Evolutionary conservation across 2,888 invertebrate genomes (phyloP), one percentile per base, ranked within the genome.

Genomic region (Acronicta psi): DNA sequence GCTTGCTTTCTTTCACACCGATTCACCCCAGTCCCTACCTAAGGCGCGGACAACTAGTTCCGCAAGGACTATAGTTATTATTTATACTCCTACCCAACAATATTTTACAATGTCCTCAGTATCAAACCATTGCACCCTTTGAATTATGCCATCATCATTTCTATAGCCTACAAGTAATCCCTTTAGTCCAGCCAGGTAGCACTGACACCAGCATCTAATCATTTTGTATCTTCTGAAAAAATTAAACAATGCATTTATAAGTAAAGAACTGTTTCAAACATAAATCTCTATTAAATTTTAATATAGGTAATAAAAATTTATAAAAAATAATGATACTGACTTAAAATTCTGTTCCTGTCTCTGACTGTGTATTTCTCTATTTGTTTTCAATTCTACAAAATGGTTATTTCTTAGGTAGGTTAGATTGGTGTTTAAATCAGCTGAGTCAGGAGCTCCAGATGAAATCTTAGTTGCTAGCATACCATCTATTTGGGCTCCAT

Each of bases 401-500:
- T 44, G 29, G 41, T 81, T 75, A 8, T 61, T 70, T 49, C 64
- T 74, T 50, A 84, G 65, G 70, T 80, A 83, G 40, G 63, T 55
- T 43, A 84, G 57, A 59, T 75, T 80, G 8, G 51, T 54, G 18
- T 80, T 57, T 53, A 74, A 34, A 57, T 81, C 60, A 34, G 55
- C 17, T 34, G 69, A 56, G 5, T 69, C 41, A 18, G 77, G 77
- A 41, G 71, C 66, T 43, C 53, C 25, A 29, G 40, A 5, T 2
- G 58, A 31, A 6, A 45, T 36, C 50, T 50, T 38, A 17, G 59
- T 68, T 17, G 76, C 73, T 23, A 83, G 29, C 64, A 84, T 55
- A n/a, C 77, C 82, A 78, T 84, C 84, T 51, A 83, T 83, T 74
- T 84, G 82, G 18, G 84, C 83, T 46, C 81, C 80, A 79, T 84